A percentile compares a stretch with the other conserved stretches of the same genome.
Conservation (phyloP, 2,888 invertebrate genomes). For the Parnassius mnemosyne region DNA sequence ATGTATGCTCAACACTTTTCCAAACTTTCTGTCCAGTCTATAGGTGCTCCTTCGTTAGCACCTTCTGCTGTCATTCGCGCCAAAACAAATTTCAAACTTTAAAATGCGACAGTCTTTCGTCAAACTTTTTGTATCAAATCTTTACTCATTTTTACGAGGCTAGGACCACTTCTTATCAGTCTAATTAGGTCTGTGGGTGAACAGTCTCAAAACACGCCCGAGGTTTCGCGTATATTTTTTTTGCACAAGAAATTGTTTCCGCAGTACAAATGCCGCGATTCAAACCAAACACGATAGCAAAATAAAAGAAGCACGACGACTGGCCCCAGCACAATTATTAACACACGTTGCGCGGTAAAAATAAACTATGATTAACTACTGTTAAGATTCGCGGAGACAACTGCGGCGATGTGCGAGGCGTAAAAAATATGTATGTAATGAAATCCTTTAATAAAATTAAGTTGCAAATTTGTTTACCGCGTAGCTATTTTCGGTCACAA, state of each 20-base stretch:
- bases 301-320: constrained; percentile 66
- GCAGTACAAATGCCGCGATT: constrained; percentile 58
- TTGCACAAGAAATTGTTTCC: constrained; percentile 56
- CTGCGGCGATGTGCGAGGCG: constrained; percentile 57
- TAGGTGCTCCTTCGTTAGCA: constrained; percentile 54
- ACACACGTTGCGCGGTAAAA: constrained; percentile 78
- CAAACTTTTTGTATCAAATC: constrained; percentile 38
- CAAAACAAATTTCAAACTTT: constrained; percentile 54
- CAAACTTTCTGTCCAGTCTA: constrained; percentile 69
- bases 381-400: constrained; percentile 78
- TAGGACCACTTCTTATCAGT: constrained; percentile 48
- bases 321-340: constrained; percentile 73
- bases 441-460: constrained; percentile 49
- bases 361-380: constrained; percentile 79
- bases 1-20: constrained; percentile 75
- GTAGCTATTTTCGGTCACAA: constrained; percentile 70
- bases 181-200: constrained; percentile 47
- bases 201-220: constrained; percentile 44
- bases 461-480: constrained; percentile 70
- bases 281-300: constrained; percentile 62
- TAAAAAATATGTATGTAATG: constrained; percentile 51
- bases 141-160: constrained; percentile 30
- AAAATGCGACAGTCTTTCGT: constrained; percentile 35
- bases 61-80: constrained; percentile 54
- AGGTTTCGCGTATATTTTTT: constrained; percentile 48